These are phyloP conservation scores for Caenorhabditis sinica DNA, from an alignment of 2,888 invertebrate species.

Conservation along the genomic window DNA sequence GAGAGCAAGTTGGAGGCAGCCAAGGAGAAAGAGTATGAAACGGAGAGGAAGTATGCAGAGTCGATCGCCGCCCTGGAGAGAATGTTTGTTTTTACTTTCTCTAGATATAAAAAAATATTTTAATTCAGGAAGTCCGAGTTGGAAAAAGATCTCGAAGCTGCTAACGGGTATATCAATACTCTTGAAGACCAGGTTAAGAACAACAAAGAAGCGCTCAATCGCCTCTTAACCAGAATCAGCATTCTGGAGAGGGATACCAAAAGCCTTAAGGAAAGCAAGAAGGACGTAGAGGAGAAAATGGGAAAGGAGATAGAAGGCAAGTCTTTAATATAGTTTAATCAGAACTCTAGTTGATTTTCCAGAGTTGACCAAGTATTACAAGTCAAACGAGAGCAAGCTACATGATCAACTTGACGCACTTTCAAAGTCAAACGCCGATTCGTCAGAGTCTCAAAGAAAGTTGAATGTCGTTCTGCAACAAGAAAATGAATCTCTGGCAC, in stretches of 20 bases:
- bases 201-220: not conserved
- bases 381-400: not conserved
- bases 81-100: not conserved
- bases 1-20: constrained; percentile 15
- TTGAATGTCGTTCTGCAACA: not conserved
- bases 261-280: not conserved
- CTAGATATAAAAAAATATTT: not conserved
- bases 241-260: not conserved
- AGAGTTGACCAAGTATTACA: not conserved
- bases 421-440: too few relatives aligned
- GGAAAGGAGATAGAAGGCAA: not conserved
- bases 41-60: not conserved
- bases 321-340: not conserved
- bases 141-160: not conserved
- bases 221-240: not conserved
- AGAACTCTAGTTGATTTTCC: not conserved
- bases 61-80: not conserved
- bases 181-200: not conserved
- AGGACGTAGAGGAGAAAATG: not conserved
- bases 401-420: too few relatives aligned
- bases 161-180: not conserved
- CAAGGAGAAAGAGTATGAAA: constrained; percentile 3
- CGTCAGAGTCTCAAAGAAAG: too few relatives aligned
- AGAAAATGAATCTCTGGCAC: not conserved
- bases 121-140: not conserved